Evolutionary conservation across 2,888 invertebrate genomes (phyloP), one percentile per base, ranked within the genome.

Genomic region (Imbricaverruca yamaguchii): DNA sequence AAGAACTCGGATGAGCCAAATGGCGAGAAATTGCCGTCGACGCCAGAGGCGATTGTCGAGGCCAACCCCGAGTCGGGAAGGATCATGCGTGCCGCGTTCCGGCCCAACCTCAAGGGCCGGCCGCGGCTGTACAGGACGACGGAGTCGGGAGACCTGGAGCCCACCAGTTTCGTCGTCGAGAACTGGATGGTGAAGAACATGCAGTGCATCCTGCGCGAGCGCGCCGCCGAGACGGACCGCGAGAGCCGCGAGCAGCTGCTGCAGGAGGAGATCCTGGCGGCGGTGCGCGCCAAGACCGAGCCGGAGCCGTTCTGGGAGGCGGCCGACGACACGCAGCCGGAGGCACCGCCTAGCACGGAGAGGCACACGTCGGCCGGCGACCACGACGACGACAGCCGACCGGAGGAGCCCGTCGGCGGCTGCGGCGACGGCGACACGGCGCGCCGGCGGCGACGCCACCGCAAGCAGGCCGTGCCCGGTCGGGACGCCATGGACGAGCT

Each of bases 171-270:
- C 53, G 15, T 21, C 53, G 18, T 74, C 1, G 53, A 74, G 53
- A 18, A 7, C 53, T 74, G 74, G 74, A 74, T 74, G 74, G 18
- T 53, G 74, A n/a, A 18, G 18, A 74, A 74, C 74, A 74, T 74
- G 74, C 74, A 53, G 15, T 2, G 15, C 8, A 53, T 74, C 53
- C 53, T 74, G 53, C 74, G 74, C 53, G 74, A 53, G 15, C 74
- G 74, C 8, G 74, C 74, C 18, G 53, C 53, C 74, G 18, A 6
- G 18, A 10, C 74, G 3, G 74, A 74, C 53, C 74, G 74, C 53
- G 74, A 74, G 74, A 53, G 53, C 18, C 74, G 74, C 39, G 74
- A 74, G 53, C 74, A 74, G 74, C 53, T 74, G 74, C 53, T 74
- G 74, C 74, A 74, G 74, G 74, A 6, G 21, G 74, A 74, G 74